Conservation (phyloP, 2,113 vertebrate species). For the Neopipo cinnamomea region DNA sequence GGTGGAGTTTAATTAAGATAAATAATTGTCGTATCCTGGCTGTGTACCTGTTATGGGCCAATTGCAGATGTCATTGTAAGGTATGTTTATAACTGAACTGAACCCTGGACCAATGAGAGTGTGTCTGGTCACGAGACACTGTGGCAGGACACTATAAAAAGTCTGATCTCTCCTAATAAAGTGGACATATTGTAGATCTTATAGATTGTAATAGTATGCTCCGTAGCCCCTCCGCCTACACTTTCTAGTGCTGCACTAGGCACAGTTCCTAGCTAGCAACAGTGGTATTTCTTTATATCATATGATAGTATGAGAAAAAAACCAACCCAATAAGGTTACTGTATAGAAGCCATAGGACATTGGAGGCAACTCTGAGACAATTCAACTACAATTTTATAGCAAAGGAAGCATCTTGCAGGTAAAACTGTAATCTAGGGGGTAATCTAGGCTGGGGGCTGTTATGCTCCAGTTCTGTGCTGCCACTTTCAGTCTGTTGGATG, state of each 20-base stretch:
- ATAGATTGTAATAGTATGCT: too few species aligned
- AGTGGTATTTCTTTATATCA: background rate
- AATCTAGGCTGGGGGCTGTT: background rate
- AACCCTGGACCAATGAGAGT: too few species aligned
- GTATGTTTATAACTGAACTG: too few species aligned
- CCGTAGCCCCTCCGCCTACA: too few species aligned
- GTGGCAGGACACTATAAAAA: too few species aligned
- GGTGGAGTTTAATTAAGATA: too few species aligned
- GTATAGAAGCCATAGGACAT: background rate
- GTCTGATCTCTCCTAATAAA: too few species aligned
- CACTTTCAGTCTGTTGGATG: background rate
- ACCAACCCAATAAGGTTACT: accelerated
- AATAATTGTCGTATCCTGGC: too few species aligned
- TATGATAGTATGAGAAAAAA: background rate
- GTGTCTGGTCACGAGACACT: too few species aligned
- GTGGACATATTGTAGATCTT: too few species aligned
- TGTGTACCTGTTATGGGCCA: too few species aligned
- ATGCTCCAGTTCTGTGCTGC: accelerated
- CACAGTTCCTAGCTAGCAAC: background rate
- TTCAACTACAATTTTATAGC: background rate
- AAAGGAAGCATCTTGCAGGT: background rate
- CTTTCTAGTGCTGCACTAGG: background rate
- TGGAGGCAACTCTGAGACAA: background rate
- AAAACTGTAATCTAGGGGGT: background rate
- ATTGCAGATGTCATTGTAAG: too few species aligned